A percentile compares a stretch with the other conserved stretches of the same genome.
Evolutionary conservation across 2,888 invertebrate species (phyloP).

Genomic region (Choristoneura rosaceana): DNA sequence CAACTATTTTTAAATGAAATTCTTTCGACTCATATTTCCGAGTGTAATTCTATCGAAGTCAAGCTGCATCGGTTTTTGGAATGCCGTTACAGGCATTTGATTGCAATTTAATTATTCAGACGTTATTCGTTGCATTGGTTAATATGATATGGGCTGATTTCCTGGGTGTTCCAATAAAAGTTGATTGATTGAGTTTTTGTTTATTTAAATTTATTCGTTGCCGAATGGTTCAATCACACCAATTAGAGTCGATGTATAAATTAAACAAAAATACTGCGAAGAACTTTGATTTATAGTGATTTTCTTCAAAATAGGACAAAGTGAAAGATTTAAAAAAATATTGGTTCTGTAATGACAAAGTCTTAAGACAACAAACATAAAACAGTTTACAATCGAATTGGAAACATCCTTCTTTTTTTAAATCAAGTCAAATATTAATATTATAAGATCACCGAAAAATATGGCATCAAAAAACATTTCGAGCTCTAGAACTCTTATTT

Average conservation of each 20-base stretch:
- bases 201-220: constrained; percentile 30
- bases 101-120: constrained; percentile 75
- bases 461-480: background rate
- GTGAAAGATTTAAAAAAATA: no score
- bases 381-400: no score
- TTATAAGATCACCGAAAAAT: no score
- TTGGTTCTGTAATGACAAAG: no score
- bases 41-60: constrained; percentile 67
- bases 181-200: constrained; percentile 23
- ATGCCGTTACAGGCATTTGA: constrained; percentile 71
- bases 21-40: constrained; percentile 74
- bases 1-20: constrained; percentile 79
- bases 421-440: no score
- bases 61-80: constrained; percentile 62
- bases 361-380: no score
- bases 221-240: constrained; percentile 9
- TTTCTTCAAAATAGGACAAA: no score
- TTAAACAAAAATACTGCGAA: no score
- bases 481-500: background rate
- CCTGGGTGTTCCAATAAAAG: constrained; percentile 8
- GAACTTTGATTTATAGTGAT: no score
- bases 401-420: no score
- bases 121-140: constrained; percentile 61
- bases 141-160: constrained; percentile 32
- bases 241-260: background rate